Percentiles rank a stretch among this genome's conserved stretches.
Conservation (phyloP, 1,140 invertebrate species). For the Mya arenaria region DNA sequence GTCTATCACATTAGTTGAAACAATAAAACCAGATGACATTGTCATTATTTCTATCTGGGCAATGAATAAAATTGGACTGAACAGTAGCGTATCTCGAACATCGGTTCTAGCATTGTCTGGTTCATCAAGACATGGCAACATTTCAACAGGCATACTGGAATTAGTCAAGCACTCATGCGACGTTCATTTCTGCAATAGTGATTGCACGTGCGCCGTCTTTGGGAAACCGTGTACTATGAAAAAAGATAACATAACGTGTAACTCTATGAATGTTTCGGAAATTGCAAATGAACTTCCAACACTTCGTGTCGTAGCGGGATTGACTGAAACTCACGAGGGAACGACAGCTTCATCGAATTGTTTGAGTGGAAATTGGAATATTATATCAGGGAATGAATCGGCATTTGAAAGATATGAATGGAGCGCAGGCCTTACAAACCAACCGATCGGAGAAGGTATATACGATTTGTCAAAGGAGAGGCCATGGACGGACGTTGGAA, state of each 20-base stretch:
- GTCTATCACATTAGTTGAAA: not conserved
- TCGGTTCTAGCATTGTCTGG: not conserved
- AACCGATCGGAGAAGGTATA: conserved; percentile 8
- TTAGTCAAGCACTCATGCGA: conserved; percentile 16
- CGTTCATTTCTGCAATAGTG: conserved; percentile 20
- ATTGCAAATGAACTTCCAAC: not conserved
- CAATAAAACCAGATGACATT: not conserved
- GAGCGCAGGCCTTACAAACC: not conserved
- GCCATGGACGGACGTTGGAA: conserved; percentile 28
- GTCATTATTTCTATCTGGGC: conserved; percentile 37
- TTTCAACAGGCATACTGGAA: conserved; percentile 10
- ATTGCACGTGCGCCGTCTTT: conserved; percentile 26
- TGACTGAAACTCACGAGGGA: not conserved
- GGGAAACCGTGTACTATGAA: not conserved
- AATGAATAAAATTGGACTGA: conserved; percentile 11
- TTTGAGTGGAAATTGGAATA: not conserved
- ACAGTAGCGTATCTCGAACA: not conserved
- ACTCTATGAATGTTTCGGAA: not conserved
- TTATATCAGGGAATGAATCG: not conserved
- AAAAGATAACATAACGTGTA: not conserved
- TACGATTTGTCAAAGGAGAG: not conserved
- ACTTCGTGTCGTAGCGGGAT: not conserved
- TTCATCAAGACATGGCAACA: not conserved
- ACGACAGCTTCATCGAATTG: not conserved
- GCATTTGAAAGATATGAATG: conserved; percentile 1